Base-by-base conservation (phyloP, 2,888 invertebrate genomes). In the Chaetoderma sp. region DNA sequence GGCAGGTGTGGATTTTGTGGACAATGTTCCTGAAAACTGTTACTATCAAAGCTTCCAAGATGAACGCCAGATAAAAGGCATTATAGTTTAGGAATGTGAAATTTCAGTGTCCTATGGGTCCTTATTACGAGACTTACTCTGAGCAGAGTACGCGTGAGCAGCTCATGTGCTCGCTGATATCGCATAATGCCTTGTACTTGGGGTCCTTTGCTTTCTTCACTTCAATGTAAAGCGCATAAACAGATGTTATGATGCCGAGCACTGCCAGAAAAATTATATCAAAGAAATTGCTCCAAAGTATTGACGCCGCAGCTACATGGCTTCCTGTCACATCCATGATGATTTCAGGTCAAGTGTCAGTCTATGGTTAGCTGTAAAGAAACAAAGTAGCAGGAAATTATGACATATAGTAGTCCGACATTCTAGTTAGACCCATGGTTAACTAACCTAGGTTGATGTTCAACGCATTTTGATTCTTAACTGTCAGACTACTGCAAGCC, bases 111-210 rank as follows among this genome's bases (percentile, higher is more conserved):
- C n/a, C n/a, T n/a, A n/a, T n/a, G n/a, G n/a, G n/a, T n/a, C n/a
- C n/a, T n/a, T n/a, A 25, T 6, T 27, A 25, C 10, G 28, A 30
- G 30, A 67, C 67, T 54, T 88, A 95, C 95, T 90, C 88, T 1
- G 95, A 94, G 69, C 90, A 90, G 74, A 95, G 92, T 0, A 92
- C 94, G 80, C 91, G 91, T 0, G 93, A 91, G 84, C 96, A 96
- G 84, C 94, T 94, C 71, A 94, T 90, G 72, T 90, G 88, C 77
- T 93, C 91, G 67, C 90, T 90, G 67, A 96, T 90, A 86, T 96
- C 95, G 84, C 96, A 96, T 82, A 93, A 86, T 0, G 96, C 93
- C 72, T 89, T 88, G 83, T 94, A 95, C 21, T 89, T 88, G 1
- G 90, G 89, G 77, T 93, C 89, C 18, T 88, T 86, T 81, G 93